Conservation (phyloP, 2,797 vertebrate genomes). For the Urophycis tenuis region DNA sequence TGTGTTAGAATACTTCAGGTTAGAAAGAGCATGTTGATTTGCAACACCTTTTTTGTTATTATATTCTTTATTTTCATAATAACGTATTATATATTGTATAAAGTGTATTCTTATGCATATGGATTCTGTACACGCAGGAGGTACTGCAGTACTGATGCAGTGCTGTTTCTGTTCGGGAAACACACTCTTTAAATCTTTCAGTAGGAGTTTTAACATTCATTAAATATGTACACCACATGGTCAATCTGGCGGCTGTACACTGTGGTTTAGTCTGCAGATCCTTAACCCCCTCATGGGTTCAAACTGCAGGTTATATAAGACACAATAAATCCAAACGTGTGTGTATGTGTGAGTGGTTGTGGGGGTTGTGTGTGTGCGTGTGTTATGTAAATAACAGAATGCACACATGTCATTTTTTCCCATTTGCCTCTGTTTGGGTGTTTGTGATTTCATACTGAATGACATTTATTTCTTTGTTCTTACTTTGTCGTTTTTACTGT, state of each 20-base stretch:
- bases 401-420: not conserved
- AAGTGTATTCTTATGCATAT: not conserved
- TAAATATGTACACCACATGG: slow-evolving; percentile 43
- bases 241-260: not conserved
- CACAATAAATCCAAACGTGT: not conserved
- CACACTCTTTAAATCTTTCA: slow-evolving; percentile 21
- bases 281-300: not conserved
- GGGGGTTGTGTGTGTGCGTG: not conserved
- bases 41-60: not conserved
- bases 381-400: not conserved
- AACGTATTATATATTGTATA: not conserved
- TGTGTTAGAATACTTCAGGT: not conserved
- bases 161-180: not conserved
- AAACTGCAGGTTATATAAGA: not conserved
- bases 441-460: no score
- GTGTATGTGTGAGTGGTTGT: not conserved
- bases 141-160: not conserved
- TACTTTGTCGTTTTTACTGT: no score
- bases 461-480: not conserved
- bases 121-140: not conserved
- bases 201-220: slow-evolving; percentile 42
- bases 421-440: not conserved
- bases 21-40: not conserved
- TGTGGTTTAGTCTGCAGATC: no score
- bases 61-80: not conserved